Evolutionary conservation across 2,888 invertebrate genomes (phyloP), one percentile per base, ranked within the genome.

Genomic region (Anticlea derivata): DNA sequence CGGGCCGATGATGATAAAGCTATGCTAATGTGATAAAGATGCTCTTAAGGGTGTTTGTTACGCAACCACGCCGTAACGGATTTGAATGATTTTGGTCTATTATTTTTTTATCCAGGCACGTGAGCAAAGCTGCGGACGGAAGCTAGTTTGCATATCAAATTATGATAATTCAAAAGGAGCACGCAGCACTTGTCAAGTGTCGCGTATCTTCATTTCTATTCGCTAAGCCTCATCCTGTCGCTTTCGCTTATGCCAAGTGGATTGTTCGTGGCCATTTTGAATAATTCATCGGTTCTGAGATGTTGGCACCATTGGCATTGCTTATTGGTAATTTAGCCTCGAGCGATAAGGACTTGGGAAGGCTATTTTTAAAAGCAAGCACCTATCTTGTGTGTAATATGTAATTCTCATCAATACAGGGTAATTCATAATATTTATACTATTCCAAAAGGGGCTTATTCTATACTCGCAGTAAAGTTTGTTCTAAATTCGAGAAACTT

Each of bases 261-360:
- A 56, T 50, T 52, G 48, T 47, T 48, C 8, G 50, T 12, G 38
- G 40, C 39, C 44, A 53, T 44, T 53, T 49, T 56, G 58, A 58
- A 60, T 58, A 26, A 61, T 61, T 58, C 58, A 61, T 54, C 8
- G 47, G 12, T 58, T 60, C 54, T 47, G 31, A 50, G 54, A 47
- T 58, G 48, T 49, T 39, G 31, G 38, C 53, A 46, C 34, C 35
- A 30, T 48, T 55, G 47, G 45, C 24, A 44, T 39, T 30, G 29
- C 12, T 29, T 49, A 27, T 39, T 3, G 11, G 31, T 20, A 35
- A 38, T 47, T 38, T 40, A 20, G 55, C 52, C 45, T 35, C 17
- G 22, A 50, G 50, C 40, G 35, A 31, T 45, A 22, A 17, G 3
- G 20, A 7, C 7, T 31, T 23, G 10, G 17, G n/a, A 33, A 3